Evolutionary conservation across 1,140 invertebrate species (phyloP), one percentile per base, ranked within the genome.

Genomic region (Papilio polyxenes): DNA sequence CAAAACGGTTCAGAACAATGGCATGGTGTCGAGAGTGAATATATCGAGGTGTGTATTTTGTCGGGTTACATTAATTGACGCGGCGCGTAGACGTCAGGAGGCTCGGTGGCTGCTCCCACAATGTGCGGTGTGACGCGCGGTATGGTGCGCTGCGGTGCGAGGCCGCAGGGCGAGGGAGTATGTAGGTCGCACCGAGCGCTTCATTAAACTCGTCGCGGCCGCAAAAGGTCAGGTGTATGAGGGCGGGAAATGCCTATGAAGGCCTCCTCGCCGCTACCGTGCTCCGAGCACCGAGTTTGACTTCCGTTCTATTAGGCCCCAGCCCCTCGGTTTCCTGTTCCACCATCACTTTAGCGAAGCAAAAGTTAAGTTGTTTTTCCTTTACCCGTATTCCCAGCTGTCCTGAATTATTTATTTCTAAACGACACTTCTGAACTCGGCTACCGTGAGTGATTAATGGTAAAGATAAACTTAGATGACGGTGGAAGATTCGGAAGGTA

Each of bases 171-270:
- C 87, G 86, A 83, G 87, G 83, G 87, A 82, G 86, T 89, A 92
- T 92, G 87, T 93, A 94, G 93, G 92, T 94, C 92, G 89, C 85
- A 85, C 83, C 85, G 85, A 92, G 87, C 90, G 92, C 91, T 91
- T 91, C 90, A 91, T 86, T 91, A 91, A 92, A 91, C 91, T 92
- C 88, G 91, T 92, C 87, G 89, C 88, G 90, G 86, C 82, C 88
- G 87, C 86, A 85, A 91, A 91, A 92, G 91, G 89, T 91, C 89
- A 94, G 92, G 93, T 92, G 91, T 92, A 91, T 92, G 88, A 91
- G 91, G 91, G 89, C 89, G 91, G 91, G 91, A 93, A 93, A 91
- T 88, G 87, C 84, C 89, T 91, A 89, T 87, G 89, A 89, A 88
- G 87, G 85, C 85, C 82, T 86, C 86, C 83, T 83, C 87, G 83